Conservation (phyloP, 2,888 invertebrate species). For the Capitulum mitella region DNA sequence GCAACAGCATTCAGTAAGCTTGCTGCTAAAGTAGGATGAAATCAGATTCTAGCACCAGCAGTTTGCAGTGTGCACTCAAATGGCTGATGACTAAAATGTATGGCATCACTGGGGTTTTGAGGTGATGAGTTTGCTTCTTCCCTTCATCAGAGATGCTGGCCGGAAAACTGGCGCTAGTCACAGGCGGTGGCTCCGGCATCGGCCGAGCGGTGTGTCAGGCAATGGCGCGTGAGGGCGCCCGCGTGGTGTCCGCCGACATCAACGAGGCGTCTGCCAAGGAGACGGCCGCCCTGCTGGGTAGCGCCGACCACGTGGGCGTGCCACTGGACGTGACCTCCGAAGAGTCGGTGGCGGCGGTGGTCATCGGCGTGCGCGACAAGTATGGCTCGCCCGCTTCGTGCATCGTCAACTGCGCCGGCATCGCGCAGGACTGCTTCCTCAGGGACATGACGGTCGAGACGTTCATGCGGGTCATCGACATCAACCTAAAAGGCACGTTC, state of each 20-base stretch:
- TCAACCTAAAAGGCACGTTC: conserved; percentile 46
- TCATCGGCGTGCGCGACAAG: neutral
- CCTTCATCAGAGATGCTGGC: neutral
- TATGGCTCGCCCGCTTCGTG: conserved; percentile 46
- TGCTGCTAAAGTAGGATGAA: too few relatives aligned
- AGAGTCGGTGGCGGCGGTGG: conserved; percentile 43
- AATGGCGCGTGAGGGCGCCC: conserved; percentile 24
- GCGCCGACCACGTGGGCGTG: conserved; percentile 15
- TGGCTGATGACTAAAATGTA: too few relatives aligned
- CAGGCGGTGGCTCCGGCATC: conserved; percentile 49
- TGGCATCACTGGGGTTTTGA: too few relatives aligned
- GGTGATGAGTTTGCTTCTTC: too few relatives aligned
- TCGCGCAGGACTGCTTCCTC: neutral
- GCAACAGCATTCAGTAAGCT: too few relatives aligned
- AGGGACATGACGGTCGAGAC: conserved; percentile 34
- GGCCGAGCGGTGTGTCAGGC: conserved; percentile 45
- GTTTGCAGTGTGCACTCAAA: too few relatives aligned
- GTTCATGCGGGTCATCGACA: conserved; percentile 40
- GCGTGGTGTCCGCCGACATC: neutral
- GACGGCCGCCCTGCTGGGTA: neutral
- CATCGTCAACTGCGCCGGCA: conserved; percentile 50
- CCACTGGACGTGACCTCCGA: conserved; percentile 48
- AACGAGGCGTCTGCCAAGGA: conserved; percentile 10
- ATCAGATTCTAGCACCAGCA: too few relatives aligned
- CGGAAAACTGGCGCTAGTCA: conserved; percentile 46